phyloP scores from a whole-genome alignment of 1,140 invertebrate genomes.

The Riptortus pedestris region DNA sequence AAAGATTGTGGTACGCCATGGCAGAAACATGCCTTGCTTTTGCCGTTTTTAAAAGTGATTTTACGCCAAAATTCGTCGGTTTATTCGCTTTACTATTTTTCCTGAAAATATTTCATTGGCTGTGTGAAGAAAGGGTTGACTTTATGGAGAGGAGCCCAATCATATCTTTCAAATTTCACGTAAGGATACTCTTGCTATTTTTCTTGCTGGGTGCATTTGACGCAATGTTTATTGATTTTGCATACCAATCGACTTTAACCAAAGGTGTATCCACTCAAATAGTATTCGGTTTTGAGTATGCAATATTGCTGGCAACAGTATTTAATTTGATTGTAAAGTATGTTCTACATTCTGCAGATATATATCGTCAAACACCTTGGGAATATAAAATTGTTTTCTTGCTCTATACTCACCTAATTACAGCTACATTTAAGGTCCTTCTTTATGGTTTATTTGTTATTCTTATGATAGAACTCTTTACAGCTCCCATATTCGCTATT shows the following conservation, averaged over 20 bases:
- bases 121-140: constrained; percentile 19
- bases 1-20: constrained; percentile 53
- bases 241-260: neutral
- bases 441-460: constrained; percentile 2
- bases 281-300: constrained; percentile 24
- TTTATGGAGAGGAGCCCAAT: constrained; percentile 21
- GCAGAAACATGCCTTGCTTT: constrained; percentile 57
- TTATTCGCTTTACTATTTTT: constrained; percentile 15
- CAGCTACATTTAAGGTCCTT: constrained; percentile 10
- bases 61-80: neutral
- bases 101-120: constrained; percentile 18
- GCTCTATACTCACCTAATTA: constrained; percentile 8
- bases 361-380: neutral
- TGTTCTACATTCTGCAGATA: constrained; percentile 6
- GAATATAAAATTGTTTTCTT: constrained; percentile 11
- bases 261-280: constrained; percentile 8
- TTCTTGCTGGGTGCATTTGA: constrained; percentile 7
- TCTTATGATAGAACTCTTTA: constrained; percentile 1
- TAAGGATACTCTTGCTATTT: constrained; percentile 15
- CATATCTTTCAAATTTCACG: constrained; percentile 15
- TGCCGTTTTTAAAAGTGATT: constrained; percentile 44
- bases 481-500: constrained; percentile 16
- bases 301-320: constrained; percentile 6
- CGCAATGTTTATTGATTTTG: neutral
- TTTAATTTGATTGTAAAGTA: constrained; percentile 5